Base-by-base conservation (phyloP, 2,113 vertebrate species). In the Forbesichthys agassizii region DNA sequence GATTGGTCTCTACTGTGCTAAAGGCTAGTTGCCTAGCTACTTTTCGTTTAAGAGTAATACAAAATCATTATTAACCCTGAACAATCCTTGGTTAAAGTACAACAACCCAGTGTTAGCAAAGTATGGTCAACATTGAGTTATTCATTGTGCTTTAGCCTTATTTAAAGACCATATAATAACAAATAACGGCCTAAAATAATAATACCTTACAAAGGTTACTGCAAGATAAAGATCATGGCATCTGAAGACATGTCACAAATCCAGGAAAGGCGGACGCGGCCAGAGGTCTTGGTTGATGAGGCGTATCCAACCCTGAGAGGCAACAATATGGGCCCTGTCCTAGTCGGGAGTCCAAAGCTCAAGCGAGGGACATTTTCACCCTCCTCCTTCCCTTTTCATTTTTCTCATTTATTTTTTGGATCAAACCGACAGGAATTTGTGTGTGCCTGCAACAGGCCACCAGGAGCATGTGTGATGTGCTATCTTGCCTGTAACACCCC, bases 381-480 rank as follows among this genome's bases (percentile, higher is more conserved):
- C 61, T 67, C 48, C 62, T 47, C 54, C 63, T 73, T 85, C 80
- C 66, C 16, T 36, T 79, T 77, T 73, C 75, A 80, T 79, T 80
- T 49, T 69, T 61, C 61, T 85, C 76, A 78, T 81, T 87, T 85
- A 56, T 75, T 74, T 76, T 78, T 64, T 75, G 67, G 63, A 84
- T 66, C 80, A 84, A 65, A 69, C 81, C 54, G 71, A 88, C 80
- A 66, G 79, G 79, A 83, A 84, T 87, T 77, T 80, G 77, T 84
- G 83, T 81, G 70, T 73, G 51, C 66, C 68, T 69, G 67, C 83
- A 75, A 78, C 77, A 67, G 83, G 77, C 71, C 74, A 66, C 66
- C 71, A 60, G 59, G 57, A 76, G 36, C 8, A 16, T 36, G 61
- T 20, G 47, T 14, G 55, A 42, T 1, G 86, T 67, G 74, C 69